Evolutionary conservation across 2,888 invertebrate genomes (phyloP).

Genomic region (Melanargia galathea): DNA sequence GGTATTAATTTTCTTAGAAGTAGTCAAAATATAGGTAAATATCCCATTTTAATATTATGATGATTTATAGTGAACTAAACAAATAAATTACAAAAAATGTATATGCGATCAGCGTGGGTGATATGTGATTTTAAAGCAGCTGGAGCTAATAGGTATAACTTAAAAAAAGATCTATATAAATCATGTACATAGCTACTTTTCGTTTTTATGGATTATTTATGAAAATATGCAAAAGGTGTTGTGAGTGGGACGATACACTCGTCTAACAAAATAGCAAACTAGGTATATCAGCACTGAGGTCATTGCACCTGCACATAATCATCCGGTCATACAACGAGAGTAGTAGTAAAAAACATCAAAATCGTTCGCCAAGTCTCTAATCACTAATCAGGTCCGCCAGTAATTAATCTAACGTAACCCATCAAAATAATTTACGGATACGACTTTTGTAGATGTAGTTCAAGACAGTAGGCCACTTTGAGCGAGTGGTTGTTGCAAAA

Average conservation of each 20-base stretch:
- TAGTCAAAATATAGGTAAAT: no score
- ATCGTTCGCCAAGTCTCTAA: conserved; percentile 38
- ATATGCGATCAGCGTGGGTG: no score
- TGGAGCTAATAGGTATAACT: no score
- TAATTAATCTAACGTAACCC: conserved; percentile 68
- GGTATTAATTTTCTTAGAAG: no score
- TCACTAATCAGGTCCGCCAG: conserved; percentile 45
- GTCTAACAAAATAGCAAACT: background rate
- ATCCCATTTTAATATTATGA: no score
- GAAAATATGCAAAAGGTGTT: no score
- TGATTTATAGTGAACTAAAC: no score
- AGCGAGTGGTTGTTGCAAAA: conserved; percentile 55
- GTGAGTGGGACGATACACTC: background rate
- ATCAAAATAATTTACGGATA: conserved; percentile 68
- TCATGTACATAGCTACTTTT: no score
- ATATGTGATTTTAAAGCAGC: no score
- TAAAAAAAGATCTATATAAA: no score
- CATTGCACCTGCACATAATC: conserved; percentile 16
- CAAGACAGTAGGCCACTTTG: conserved; percentile 62
- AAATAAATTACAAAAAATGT: no score
- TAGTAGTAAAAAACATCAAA: conserved; percentile 16
- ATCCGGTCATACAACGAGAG: conserved; percentile 12
- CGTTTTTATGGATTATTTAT: no score
- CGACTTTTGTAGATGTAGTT: conserved; percentile 72
- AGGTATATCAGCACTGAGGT: background rate